Percentiles rank a stretch among this genome's conserved stretches.
These are phyloP conservation scores for Mactra quadrangularis DNA, from an alignment of 1,140 invertebrate genomes.

Conservation along the genomic window DNA sequence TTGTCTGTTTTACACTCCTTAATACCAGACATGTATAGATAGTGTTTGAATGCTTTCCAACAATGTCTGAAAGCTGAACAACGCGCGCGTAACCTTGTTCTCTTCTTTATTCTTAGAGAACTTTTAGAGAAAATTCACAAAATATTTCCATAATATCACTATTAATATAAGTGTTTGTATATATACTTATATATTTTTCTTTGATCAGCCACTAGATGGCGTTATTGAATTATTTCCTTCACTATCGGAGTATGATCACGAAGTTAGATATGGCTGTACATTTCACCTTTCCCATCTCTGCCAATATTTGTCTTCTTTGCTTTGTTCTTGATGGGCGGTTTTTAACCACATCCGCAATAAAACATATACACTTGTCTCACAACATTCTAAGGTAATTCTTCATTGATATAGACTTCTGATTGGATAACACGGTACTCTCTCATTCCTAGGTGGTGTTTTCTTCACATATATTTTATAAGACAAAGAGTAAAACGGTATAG, in stretches of 20 bases:
- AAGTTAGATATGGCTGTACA: neutral
- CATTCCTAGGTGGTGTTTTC: no score
- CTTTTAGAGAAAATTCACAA: constrained; percentile 41
- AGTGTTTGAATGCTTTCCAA: constrained; percentile 30
- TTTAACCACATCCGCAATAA: constrained; percentile 31
- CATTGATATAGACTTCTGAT: neutral
- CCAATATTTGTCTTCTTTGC: constrained; percentile 5
- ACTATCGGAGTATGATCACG: constrained; percentile 15
- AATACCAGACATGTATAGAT: constrained; percentile 1
- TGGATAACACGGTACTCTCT: no score
- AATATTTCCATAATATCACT: constrained; percentile 28
- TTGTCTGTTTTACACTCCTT: neutral
- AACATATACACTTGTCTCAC: neutral
- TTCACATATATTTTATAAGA: no score
- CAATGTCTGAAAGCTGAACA: constrained; percentile 33
- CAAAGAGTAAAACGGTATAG: no score
- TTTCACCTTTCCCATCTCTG: neutral
- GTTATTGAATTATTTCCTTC: constrained; percentile 45
- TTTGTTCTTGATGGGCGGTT: constrained; percentile 5
- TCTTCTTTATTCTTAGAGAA: no score
- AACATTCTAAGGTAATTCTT: neutral
- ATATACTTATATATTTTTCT: no score
- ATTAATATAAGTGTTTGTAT: constrained; percentile 44
- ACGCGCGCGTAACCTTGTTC: neutral
- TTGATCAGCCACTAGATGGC: constrained; percentile 38